Evolutionary conservation across 2,888 invertebrate genomes (phyloP).

Genomic region (Sinopyrophorus schimmeli): DNA sequence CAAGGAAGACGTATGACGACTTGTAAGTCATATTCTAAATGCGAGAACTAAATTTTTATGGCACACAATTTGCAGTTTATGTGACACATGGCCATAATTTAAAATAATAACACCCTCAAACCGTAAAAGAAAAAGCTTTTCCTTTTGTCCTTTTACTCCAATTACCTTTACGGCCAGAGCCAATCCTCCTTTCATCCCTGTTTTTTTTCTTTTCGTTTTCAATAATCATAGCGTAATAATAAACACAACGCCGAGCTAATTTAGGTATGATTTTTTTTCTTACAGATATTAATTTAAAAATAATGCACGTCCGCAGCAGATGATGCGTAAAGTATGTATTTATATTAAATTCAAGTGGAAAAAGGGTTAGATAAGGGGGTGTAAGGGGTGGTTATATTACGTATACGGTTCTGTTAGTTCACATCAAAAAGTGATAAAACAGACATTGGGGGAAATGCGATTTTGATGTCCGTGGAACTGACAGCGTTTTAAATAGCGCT

Average conservation of each 20-base stretch:
- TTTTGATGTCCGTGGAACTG: slow-evolving; percentile 17
- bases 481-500: slow-evolving; percentile 13
- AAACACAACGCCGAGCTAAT: too few relatives aligned
- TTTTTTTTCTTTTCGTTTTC: too few relatives aligned
- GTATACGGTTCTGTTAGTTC: slow-evolving; percentile 7
- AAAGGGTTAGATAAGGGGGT: slow-evolving; percentile 1
- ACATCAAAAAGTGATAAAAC: slow-evolving; percentile 20
- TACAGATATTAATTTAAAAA: slow-evolving; percentile 20
- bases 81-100: slow-evolving; percentile 27
- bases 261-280: too few relatives aligned
- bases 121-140: too few relatives aligned
- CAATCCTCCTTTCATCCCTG: too few relatives aligned
- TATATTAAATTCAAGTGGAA: slow-evolving; percentile 20
- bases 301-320: slow-evolving; percentile 18
- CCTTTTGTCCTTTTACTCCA: too few relatives aligned
- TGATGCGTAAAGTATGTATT: slow-evolving; percentile 22
- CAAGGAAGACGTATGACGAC: slow-evolving; percentile 24
- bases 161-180: too few relatives aligned
- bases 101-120: slow-evolving; percentile 19
- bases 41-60: slow-evolving; percentile 28
- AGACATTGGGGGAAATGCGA: slow-evolving; percentile 14
- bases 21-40: slow-evolving; percentile 23
- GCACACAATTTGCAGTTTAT: slow-evolving; percentile 37
- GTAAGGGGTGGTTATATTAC: background rate
- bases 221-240: too few relatives aligned